Evolutionary conservation across 2,888 invertebrate genomes (phyloP), one percentile per base, ranked within the genome.

Genomic region (Agelastica alni): DNA sequence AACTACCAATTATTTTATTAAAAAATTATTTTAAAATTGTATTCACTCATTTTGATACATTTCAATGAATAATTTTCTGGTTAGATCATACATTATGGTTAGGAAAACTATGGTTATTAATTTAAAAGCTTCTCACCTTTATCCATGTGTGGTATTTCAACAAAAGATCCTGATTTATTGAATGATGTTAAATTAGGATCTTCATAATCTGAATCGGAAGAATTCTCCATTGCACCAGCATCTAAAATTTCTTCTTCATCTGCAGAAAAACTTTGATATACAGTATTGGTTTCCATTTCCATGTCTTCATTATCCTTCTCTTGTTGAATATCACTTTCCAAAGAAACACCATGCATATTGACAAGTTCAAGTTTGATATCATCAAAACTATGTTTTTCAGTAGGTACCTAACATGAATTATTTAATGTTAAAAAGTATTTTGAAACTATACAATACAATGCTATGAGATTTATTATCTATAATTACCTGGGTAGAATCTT

Each of bases 361-460:
- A 71, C 75, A 42, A 76, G 53, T 52, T 72, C 71, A 64, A 73
- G 70, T 63, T 77, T 76, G 51, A 77, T 74, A 47, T 75, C 77
- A 51, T 75, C 73, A 28, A 56, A 53, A 14, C 52, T 46, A 13
- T 53, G 56, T 28, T 63, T 61, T 10, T 45, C 49, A 5, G 53
- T 41, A 12, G 53, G 49, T 41, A 61, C 22, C 48, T 51, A 30
- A 45, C n/a, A n/a, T n/a, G n/a, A n/a, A n/a, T n/a, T n/a, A n/a
- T n/a, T n/a, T n/a, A n/a, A n/a, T n/a, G n/a, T n/a, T n/a, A n/a
- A n/a, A n/a, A 3, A 28, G 4, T 2, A 1, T 9, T 28, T 28
- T 6, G 28, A 5, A 28, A 28, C n/a, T 2, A 6, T 9, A 28
- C 28, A 5, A 28, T 2, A n/a, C 3, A 28, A 28, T 6, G 9